A percentile compares a stretch with the other conserved stretches of the same genome.
phyloP scores from a whole-genome alignment of 2,113 vertebrate genomes.

The Toxotes jaculatrix region DNA sequence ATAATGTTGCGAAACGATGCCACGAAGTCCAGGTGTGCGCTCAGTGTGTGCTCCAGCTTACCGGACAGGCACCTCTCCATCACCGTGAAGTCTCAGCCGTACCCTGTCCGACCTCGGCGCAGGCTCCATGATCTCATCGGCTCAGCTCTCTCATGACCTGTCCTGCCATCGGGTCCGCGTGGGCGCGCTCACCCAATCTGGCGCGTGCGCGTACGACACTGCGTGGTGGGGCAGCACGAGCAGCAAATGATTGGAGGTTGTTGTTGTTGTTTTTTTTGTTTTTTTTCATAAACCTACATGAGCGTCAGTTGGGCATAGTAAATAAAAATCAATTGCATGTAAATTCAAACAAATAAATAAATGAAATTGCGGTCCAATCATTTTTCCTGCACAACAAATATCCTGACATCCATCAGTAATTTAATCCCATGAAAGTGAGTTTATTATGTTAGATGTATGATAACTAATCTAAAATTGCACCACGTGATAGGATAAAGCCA shows the following conservation, averaged over 20 bases:
- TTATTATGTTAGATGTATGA: background rate
- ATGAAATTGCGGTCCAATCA: background rate
- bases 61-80: slow-evolving; percentile 71
- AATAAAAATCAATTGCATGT: background rate
- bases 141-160: slow-evolving; percentile 71
- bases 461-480: background rate
- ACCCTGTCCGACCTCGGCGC: slow-evolving; percentile 62
- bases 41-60: slow-evolving; percentile 17
- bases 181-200: slow-evolving; percentile 66
- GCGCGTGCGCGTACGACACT: slow-evolving; percentile 56
- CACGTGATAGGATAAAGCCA: background rate
- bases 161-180: slow-evolving; percentile 74
- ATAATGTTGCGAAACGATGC: slow-evolving; percentile 4
- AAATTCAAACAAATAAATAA: background rate
- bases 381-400: background rate
- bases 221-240: slow-evolving; percentile 32
- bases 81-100: slow-evolving; percentile 43
- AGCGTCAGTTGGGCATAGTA: background rate
- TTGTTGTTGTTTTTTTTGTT: background rate
- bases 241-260: slow-evolving; percentile 42
- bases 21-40: slow-evolving; percentile 33
- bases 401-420: background rate
- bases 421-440: background rate
- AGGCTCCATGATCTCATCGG: slow-evolving; percentile 76
- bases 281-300: slow-evolving; percentile 18